phyloP scores from a whole-genome alignment of 2,888 invertebrate genomes.

The Dolichomitus sp. region DNA sequence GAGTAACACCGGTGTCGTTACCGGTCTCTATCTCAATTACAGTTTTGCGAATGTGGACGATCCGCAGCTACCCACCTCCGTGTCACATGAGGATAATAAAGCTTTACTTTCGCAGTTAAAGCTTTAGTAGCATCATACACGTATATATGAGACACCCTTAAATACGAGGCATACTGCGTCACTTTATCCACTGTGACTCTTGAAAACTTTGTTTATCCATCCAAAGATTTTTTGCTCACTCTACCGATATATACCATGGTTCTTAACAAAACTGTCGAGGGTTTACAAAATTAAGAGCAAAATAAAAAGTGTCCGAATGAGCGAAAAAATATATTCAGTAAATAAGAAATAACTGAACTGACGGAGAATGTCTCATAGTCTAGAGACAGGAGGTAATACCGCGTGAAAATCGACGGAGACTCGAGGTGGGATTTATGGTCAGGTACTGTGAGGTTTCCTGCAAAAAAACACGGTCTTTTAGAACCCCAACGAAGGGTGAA shows the following conservation, averaged over 20 bases:
- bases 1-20: slow-evolving; percentile 44
- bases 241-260: too few relatives aligned
- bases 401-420: slow-evolving; percentile 1
- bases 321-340: too few relatives aligned
- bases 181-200: not conserved
- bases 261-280: not conserved
- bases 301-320: not conserved
- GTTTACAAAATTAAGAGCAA: not conserved
- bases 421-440: slow-evolving; percentile 2
- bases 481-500: slow-evolving; percentile 21
- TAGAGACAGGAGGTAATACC: too few relatives aligned
- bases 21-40: slow-evolving; percentile 50
- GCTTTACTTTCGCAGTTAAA: slow-evolving; percentile 7
- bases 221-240: too few relatives aligned
- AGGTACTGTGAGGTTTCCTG: slow-evolving; percentile 16
- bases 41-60: slow-evolving; percentile 3
- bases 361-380: too few relatives aligned
- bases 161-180: not conserved
- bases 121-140: not conserved
- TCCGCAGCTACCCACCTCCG: slow-evolving; percentile 11
- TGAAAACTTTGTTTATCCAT: too few relatives aligned
- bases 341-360: too few relatives aligned
- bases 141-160: not conserved
- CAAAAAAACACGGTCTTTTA: slow-evolving; percentile 3
- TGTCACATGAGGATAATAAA: slow-evolving; percentile 12